Evolutionary conservation across 2,888 invertebrate genomes (phyloP).

Genomic region (Neuroscelio doddi): DNA sequence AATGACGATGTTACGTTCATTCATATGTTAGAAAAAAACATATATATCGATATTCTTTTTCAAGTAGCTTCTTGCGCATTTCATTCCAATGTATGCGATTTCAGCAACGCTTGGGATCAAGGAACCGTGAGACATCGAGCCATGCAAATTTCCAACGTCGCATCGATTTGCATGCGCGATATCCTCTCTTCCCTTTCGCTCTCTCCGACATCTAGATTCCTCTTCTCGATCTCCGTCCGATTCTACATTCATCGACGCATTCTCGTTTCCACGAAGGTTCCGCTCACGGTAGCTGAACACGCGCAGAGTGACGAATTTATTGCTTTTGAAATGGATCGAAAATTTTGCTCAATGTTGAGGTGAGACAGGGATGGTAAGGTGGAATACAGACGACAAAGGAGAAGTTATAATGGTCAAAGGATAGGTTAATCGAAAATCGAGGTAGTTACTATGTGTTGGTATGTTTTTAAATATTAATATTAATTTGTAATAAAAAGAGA

Average conservation of each 20-base stretch:
- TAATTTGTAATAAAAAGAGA: no score
- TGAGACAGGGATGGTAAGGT: constrained; percentile 43
- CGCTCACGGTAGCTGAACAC: constrained; percentile 52
- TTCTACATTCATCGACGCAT: constrained; percentile 65
- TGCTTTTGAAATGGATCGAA: constrained; percentile 59
- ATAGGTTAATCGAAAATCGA: constrained; percentile 44
- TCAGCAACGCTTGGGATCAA: constrained; percentile 44
- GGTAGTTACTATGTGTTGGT: constrained; percentile 36
- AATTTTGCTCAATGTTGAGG: constrained; percentile 51
- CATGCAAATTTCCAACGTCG: constrained; percentile 54
- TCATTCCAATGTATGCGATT: constrained; percentile 40
- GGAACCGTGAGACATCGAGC: constrained; percentile 54
- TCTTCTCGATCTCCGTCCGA: constrained; percentile 54
- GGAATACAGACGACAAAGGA: constrained; percentile 40
- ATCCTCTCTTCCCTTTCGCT: constrained; percentile 50
- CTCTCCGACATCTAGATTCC: constrained; percentile 48
- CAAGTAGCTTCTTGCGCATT: constrained; percentile 31
- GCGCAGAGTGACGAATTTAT: constrained; percentile 67
- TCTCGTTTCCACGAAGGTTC: constrained; percentile 58
- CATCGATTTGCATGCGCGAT: constrained; percentile 59
- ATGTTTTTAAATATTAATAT: no score
- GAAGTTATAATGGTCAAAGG: constrained; percentile 40
- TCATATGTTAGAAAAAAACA: not conserved
- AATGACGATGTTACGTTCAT: not conserved
- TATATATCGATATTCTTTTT: constrained; percentile 20